These are phyloP conservation scores for Erithacus rubecula DNA, from an alignment of 2,797 vertebrate species.

Conservation along the genomic window DNA sequence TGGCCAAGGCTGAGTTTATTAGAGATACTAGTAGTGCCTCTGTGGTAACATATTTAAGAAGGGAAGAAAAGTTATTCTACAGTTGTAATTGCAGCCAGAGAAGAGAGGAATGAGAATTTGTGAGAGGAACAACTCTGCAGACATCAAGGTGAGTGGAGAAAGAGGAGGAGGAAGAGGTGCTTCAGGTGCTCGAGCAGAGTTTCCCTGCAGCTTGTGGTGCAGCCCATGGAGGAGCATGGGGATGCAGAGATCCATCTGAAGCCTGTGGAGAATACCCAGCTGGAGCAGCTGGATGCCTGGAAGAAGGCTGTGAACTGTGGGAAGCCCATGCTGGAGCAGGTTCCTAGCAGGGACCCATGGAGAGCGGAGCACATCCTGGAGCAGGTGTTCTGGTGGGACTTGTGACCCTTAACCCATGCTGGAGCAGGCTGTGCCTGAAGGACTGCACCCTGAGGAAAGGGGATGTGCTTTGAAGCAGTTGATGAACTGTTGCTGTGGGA, in stretches of 20 bases:
- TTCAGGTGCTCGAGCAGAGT: neutral
- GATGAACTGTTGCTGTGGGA: neutral
- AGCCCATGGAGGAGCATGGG: neutral
- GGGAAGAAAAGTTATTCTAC: neutral
- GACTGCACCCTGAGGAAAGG: neutral
- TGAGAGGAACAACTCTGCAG: neutral
- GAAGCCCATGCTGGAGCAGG: neutral
- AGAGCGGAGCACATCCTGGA: neutral
- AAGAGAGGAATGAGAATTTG: neutral
- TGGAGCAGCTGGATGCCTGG: neutral
- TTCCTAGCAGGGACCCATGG: neutral
- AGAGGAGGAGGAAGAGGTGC: neutral
- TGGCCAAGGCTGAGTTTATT: neutral
- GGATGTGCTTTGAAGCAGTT: accelerated
- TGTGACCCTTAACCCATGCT: neutral
- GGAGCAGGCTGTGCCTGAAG: neutral
- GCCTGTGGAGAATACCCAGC: neutral
- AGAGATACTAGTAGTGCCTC: too few relatives aligned
- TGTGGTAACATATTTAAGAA: neutral
- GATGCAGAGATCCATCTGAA: neutral
- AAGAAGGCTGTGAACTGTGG: neutral
- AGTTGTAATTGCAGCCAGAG: neutral
- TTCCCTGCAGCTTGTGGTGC: neutral
- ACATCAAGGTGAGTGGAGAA: neutral
- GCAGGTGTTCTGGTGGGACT: neutral